Evolutionary conservation across 2,113 vertebrate genomes (phyloP).

Genomic region (Clupea harengus): DNA sequence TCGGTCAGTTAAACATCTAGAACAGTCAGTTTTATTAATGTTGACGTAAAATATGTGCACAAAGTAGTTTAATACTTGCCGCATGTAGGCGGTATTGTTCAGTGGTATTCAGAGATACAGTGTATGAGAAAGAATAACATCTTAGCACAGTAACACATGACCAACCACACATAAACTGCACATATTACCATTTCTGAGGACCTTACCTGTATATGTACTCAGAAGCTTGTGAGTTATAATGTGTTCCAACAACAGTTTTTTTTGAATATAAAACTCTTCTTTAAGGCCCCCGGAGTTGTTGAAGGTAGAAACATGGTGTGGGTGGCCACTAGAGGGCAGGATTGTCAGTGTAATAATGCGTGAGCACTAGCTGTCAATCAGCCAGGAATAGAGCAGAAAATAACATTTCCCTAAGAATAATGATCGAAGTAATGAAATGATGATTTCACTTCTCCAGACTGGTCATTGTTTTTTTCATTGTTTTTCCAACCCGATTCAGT

Average conservation of each 20-base stretch:
- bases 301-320: not conserved
- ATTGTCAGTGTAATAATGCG: not conserved
- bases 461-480: not conserved
- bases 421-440: not conserved
- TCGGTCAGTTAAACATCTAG: not conserved
- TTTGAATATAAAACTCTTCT: not conserved
- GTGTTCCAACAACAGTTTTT: not conserved
- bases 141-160: not conserved
- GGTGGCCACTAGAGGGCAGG: not conserved
- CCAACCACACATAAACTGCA: not conserved
- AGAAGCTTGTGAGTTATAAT: not conserved
- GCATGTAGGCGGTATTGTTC: not conserved
- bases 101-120: not conserved
- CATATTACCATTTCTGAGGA: not conserved
- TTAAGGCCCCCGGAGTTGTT: not conserved
- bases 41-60: not conserved
- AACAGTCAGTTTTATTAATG: not conserved
- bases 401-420: not conserved
- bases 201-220: not conserved
- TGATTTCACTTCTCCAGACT: not conserved
- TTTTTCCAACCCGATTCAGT: too few relatives aligned
- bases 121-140: not conserved
- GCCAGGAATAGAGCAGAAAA: not conserved
- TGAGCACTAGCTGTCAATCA: conserved; percentile 14
- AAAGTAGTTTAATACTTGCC: not conserved